Evolutionary conservation across 35 echinoderm and acorn worm genomes (phyloP).

Genomic region (Apostichopus californicus): DNA sequence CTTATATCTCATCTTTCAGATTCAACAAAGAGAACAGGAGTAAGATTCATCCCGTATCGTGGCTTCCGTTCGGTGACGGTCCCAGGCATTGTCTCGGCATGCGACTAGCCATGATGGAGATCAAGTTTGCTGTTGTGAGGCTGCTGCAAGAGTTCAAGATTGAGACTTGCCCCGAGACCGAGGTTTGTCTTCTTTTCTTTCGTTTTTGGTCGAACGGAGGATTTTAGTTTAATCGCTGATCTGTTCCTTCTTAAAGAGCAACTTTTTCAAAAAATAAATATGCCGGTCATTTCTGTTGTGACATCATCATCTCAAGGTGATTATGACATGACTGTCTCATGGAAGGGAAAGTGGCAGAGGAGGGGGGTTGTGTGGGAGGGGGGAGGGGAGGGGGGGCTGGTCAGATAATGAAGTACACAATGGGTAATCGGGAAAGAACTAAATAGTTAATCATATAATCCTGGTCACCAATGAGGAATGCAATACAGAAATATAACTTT

Average conservation of each 20-base stretch:
- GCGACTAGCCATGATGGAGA: slow-evolving; percentile 77
- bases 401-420: no score
- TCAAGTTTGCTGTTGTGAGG: slow-evolving; percentile 71
- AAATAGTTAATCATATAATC: no score
- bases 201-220: not conserved
- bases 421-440: no score
- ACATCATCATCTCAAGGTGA: no score
- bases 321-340: no score
- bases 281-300: no score
- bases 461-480: no score
- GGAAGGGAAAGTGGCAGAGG: no score
- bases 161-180: slow-evolving; percentile 63
- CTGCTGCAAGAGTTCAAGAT: slow-evolving; percentile 62
- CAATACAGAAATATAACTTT: no score
- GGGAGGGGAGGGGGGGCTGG: no score
- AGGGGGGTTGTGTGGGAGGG: no score
- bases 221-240: not conserved
- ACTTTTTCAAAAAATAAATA: no score
- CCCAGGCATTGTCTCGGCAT: slow-evolving; percentile 76
- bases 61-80: not conserved
- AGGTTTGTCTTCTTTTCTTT: slow-evolving; percentile 41
- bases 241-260: not conserved
- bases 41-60: slow-evolving; percentile 41
- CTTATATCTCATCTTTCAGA: slow-evolving; percentile 17
- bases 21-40: slow-evolving; percentile 72